Evolutionary conservation across 2,888 invertebrate species (phyloP).

Genomic region (Plebejus anna): DNA sequence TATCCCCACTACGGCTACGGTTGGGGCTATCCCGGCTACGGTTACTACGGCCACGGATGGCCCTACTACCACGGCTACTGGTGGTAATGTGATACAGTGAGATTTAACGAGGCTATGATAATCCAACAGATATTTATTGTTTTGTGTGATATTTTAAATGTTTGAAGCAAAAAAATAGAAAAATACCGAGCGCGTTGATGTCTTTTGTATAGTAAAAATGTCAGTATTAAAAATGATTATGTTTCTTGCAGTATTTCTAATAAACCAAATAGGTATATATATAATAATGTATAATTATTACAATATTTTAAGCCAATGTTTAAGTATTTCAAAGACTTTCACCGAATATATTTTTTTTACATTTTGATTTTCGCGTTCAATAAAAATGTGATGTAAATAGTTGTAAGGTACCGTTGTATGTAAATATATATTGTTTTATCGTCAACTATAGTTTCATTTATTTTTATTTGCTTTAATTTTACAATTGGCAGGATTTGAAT

Average conservation of each 20-base stretch:
- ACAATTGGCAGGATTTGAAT: too few species aligned
- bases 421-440: neutral
- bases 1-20: conserved; percentile 44
- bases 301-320: neutral
- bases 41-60: conserved; percentile 39
- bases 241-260: neutral
- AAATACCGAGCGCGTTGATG: neutral
- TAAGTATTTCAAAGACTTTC: neutral
- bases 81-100: conserved; percentile 29
- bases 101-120: conserved; percentile 21
- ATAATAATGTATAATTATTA: too few species aligned
- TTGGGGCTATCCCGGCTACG: conserved; percentile 43
- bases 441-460: neutral
- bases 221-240: neutral
- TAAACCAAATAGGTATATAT: neutral
- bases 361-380: neutral
- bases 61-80: conserved; percentile 40
- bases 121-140: neutral
- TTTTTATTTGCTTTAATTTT: neutral
- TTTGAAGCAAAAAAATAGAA: neutral
- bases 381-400: conserved; percentile 5
- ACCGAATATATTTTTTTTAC: neutral
- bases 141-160: conserved; percentile 7
- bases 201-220: neutral
- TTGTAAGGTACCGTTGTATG: neutral